phyloP scores from a whole-genome alignment of 1,140 invertebrate genomes.

The Pollicipes pollicipes region DNA sequence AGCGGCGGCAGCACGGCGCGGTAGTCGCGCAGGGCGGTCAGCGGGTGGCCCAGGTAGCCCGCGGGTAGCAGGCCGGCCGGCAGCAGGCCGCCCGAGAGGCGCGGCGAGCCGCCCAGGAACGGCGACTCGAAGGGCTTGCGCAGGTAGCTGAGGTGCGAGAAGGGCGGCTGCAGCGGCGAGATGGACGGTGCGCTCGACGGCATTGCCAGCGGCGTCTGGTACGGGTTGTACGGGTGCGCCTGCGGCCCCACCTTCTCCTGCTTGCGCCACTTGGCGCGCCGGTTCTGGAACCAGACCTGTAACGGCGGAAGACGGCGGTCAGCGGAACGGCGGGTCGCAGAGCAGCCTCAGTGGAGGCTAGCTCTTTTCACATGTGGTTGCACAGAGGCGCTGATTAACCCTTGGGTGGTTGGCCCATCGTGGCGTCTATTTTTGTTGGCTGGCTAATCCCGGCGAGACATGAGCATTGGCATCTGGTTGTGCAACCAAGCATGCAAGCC shows the following conservation, averaged over 20 bases:
- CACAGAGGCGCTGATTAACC: too few species aligned
- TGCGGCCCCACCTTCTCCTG: slow-evolving; percentile 58
- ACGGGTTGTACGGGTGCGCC: slow-evolving; percentile 17
- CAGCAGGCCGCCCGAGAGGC: slow-evolving; percentile 5
- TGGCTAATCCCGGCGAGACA: too few species aligned
- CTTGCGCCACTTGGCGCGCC: slow-evolving; percentile 79
- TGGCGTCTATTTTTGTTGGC: too few species aligned
- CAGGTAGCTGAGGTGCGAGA: background rate
- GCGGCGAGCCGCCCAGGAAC: background rate
- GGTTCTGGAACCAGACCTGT: slow-evolving; percentile 89
- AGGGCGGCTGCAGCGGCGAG: background rate
- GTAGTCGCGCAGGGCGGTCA: slow-evolving; percentile 8
- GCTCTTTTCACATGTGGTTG: too few species aligned
- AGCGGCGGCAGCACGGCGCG: slow-evolving; percentile 15
- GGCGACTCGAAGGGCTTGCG: background rate
- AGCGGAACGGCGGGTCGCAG: too few species aligned
- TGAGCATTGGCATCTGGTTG: too few species aligned
- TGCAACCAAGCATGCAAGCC: too few species aligned
- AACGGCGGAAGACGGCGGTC: slow-evolving; percentile 22
- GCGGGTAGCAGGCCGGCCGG: slow-evolving; percentile 16
- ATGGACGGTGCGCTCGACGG: slow-evolving; percentile 6
- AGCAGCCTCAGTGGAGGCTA: too few species aligned
- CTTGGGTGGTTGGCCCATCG: too few species aligned
- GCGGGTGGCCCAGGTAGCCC: slow-evolving; percentile 13
- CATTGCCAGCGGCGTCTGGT: slow-evolving; percentile 5